These are phyloP conservation scores for Caenorhabditis afra DNA, from an alignment of 2,888 invertebrate species.

Conservation along the genomic window DNA sequence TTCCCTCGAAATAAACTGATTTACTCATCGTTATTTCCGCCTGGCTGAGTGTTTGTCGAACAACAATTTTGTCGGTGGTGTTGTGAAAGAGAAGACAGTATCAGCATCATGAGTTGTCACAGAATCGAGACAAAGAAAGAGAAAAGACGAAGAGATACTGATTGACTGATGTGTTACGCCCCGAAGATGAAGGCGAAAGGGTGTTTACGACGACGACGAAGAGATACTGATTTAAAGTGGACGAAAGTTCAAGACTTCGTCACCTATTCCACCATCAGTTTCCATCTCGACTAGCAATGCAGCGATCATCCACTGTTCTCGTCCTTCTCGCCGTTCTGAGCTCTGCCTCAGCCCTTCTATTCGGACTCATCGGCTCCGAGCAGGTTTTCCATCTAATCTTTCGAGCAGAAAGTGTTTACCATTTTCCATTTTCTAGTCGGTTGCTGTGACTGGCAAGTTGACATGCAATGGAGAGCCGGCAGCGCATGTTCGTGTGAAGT, in stretches of 20 bases:
- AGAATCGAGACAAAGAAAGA: conserved; percentile 6
- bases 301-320: conserved; percentile 10
- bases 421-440: conserved; percentile 64
- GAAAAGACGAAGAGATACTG: conserved; percentile 24
- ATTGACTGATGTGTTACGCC: conserved; percentile 48
- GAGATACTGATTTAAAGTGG: conserved; percentile 47
- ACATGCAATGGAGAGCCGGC: conserved; percentile 75
- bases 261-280: conserved; percentile 11
- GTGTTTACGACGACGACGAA: conserved; percentile 47
- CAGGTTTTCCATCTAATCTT: conserved; percentile 37
- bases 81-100: conserved; percentile 16
- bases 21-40: conserved; percentile 26
- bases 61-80: background rate
- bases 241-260: conserved; percentile 48
- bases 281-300: conserved; percentile 7
- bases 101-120: conserved; percentile 29
- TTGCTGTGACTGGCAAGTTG: conserved; percentile 72
- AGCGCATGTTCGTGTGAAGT: conserved; percentile 74
- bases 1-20: conserved; percentile 21
- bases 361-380: conserved; percentile 65
- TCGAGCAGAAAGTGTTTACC: background rate
- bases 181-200: conserved; percentile 27
- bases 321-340: conserved; percentile 19
- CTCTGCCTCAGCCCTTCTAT: conserved; percentile 51
- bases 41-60: conserved; percentile 37